Evolutionary conservation across 2,888 invertebrate genomes (phyloP).

Genomic region (Smittia sp.): DNA sequence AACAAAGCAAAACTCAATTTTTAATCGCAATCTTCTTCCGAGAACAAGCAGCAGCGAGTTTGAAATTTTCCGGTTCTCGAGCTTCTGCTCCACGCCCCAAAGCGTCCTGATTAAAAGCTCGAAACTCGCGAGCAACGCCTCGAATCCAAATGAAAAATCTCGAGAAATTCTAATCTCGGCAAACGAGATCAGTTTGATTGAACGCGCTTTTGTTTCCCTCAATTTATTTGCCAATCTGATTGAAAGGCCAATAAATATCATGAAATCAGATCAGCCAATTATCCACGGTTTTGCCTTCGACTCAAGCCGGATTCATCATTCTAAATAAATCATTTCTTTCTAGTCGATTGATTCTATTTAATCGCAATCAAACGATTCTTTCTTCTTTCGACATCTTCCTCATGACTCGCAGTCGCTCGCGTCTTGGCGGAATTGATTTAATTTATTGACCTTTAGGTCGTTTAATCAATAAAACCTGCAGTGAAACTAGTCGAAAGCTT

Average conservation of each 20-base stretch:
- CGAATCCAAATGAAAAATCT: too few relatives aligned
- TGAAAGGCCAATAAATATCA: slow-evolving; percentile 4
- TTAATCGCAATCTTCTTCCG: too few relatives aligned
- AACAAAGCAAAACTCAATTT: too few relatives aligned
- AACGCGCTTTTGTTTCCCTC: not conserved
- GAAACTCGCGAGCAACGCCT: too few relatives aligned
- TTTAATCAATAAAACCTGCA: not conserved
- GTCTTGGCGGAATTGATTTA: not conserved
- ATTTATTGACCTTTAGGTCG: not conserved
- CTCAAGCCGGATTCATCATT: not conserved
- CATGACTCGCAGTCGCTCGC: not conserved
- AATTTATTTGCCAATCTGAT: not conserved
- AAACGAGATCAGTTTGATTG: not conserved
- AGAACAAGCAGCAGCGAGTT: too few relatives aligned
- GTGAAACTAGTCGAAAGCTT: too few relatives aligned
- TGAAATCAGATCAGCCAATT: slow-evolving; percentile 4
- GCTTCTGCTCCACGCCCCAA: not conserved
- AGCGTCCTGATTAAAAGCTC: not conserved
- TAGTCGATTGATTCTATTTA: not conserved
- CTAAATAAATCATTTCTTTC: slow-evolving; percentile 12
- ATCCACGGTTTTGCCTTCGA: not conserved
- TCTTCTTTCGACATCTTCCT: not conserved
- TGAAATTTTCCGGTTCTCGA: too few relatives aligned
- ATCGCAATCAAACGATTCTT: not conserved
- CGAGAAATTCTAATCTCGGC: not conserved